These are phyloP conservation scores for Watsonalla binaria DNA, from an alignment of 2,888 invertebrate genomes.

Conservation along the genomic window DNA sequence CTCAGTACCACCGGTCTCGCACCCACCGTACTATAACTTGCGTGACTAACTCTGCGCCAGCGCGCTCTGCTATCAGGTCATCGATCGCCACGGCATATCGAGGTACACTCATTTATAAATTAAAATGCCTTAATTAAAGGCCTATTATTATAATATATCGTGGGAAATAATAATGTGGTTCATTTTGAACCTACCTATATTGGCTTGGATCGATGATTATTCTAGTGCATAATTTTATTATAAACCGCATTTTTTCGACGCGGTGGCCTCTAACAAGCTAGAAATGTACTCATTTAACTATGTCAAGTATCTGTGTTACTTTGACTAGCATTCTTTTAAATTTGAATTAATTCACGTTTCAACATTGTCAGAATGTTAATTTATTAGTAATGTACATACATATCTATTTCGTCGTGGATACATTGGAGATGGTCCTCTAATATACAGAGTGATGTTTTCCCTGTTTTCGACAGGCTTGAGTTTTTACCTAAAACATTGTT, in stretches of 20 bases:
- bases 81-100: slow-evolving; percentile 1
- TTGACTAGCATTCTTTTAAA: slow-evolving; percentile 22
- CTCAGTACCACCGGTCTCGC: slow-evolving; percentile 47
- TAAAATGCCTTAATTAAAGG: neutral
- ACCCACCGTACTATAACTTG: slow-evolving; percentile 56
- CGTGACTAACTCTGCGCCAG: slow-evolving; percentile 56
- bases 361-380: slow-evolving; percentile 19
- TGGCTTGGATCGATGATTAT: slow-evolving; percentile 26
- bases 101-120: neutral
- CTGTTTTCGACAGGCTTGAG: slow-evolving; percentile 10
- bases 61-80: slow-evolving; percentile 11
- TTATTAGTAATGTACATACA: slow-evolving; percentile 35
- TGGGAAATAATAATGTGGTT: slow-evolving; percentile 9
- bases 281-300: slow-evolving; percentile 14
- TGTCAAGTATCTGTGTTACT: slow-evolving; percentile 23
- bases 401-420: slow-evolving; percentile 30
- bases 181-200: slow-evolving; percentile 4
- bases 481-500: slow-evolving; percentile 38
- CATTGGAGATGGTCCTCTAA: slow-evolving; percentile 22
- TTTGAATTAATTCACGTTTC: slow-evolving; percentile 15
- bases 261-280: slow-evolving; percentile 17
- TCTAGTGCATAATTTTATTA: slow-evolving; percentile 15
- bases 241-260: slow-evolving; percentile 20
- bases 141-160: neutral
- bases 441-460: slow-evolving; percentile 15